Evolutionary conservation across 2,888 invertebrate species (phyloP), one percentile per base, ranked within the genome.

Genomic region (Hermodice carunculata): DNA sequence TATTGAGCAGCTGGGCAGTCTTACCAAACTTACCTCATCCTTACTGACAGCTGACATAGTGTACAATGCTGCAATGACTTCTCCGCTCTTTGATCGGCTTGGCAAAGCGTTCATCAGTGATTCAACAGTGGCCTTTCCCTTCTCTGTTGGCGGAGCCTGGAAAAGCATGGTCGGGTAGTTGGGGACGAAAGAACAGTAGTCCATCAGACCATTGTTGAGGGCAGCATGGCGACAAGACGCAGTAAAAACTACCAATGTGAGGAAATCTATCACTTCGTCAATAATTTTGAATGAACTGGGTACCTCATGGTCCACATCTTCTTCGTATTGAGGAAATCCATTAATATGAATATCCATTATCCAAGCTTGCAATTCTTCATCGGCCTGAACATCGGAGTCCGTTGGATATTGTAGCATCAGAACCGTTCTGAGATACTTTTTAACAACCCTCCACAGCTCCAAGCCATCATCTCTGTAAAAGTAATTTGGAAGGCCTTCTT

Each of bases 211-310:
- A 40, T 29, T 22, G 8, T 69, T 65, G 42, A 70, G 42, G 1
- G 71, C 69, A 11, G 69, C 64, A 34, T 64, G 43, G 29, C 56
- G 61, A 5, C 46, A 56, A 0, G 67, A 57, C 11, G 71, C 57
- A n/a, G 66, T 71, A 54, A 67, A 71, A 14, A 71, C 53, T 37
- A 71, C 31, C 4, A 46, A 53, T 17, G 71, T 71, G 24, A 69
- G 44, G 29, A 71, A 42, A 22, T 64, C 60, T 4, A 71, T 57
- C 24, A 71, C 46, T 17, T 65, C 43, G n/a, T 70, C 69, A 6
- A 67, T 29, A 37, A 44, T 44, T 11, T 4, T 8, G 11, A 71
- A n/a, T 4, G 14, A 26, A 5, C 6, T 6, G 14, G 69, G 69
- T 22, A 71, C 28, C 14, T 48, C 56, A 29, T 70, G 66, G n/a